These are phyloP conservation scores for Hemicentrotus pulcherrimus DNA, from an alignment of 35 echinoderm and acorn worm species.

Conservation along the genomic window DNA sequence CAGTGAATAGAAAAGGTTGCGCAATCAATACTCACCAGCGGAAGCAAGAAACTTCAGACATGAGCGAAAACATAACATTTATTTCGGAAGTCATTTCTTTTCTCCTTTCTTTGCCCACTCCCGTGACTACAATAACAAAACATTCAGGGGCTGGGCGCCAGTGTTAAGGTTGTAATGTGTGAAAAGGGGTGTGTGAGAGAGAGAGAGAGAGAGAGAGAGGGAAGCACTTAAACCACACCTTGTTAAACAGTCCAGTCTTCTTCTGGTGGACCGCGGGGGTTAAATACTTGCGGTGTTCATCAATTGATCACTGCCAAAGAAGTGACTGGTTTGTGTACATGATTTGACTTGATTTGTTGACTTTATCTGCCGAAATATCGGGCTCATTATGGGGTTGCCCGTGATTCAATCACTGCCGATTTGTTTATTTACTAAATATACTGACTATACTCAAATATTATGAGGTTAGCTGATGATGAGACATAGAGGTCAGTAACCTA, in stretches of 20 bases:
- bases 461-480: background rate
- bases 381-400: background rate
- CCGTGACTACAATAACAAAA: background rate
- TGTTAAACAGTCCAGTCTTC: background rate
- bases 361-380: background rate
- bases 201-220: too few relatives aligned
- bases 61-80: conserved; percentile 3
- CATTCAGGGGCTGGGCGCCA: background rate
- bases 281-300: background rate
- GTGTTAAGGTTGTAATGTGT: conserved; percentile 4
- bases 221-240: background rate
- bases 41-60: background rate
- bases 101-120: background rate
- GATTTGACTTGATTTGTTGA: background rate
- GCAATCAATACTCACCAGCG: background rate
- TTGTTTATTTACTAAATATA: background rate
- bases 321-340: background rate
- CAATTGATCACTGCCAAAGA: background rate
- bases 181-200: background rate
- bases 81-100: background rate
- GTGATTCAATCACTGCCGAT: conserved; percentile 10
- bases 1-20: background rate
- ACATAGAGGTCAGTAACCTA: background rate
- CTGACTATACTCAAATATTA: conserved; percentile 2
- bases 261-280: background rate